A percentile compares a stretch with the other conserved stretches of the same genome.
Evolutionary conservation across 1,140 invertebrate genomes (phyloP).

Genomic region (Stegodyphus dumicola): DNA sequence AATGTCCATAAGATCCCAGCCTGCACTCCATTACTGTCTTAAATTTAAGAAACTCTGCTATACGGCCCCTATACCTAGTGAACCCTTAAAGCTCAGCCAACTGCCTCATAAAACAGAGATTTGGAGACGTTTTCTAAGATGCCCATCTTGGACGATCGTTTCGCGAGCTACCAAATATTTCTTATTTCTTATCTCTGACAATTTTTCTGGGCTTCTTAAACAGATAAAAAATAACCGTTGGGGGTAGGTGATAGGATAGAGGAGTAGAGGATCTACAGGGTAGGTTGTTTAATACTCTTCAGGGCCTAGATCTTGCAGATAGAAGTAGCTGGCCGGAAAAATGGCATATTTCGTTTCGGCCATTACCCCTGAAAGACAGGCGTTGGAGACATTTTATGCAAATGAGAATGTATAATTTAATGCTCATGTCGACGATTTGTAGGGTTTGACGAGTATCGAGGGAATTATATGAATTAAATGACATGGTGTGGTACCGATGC

Average conservation of each 20-base stretch:
- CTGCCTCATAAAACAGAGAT: slow-evolving; percentile 55
- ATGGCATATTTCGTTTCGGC: slow-evolving; percentile 26
- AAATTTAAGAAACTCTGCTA: slow-evolving; percentile 32
- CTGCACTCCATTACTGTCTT: too few species aligned
- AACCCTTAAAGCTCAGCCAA: slow-evolving; percentile 50
- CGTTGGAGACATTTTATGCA: slow-evolving; percentile 26
- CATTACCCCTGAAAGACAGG: slow-evolving; percentile 30
- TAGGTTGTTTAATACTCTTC: slow-evolving; percentile 39
- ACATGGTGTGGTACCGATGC: too few species aligned
- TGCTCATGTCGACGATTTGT: slow-evolving; percentile 37
- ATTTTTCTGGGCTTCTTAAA: slow-evolving; percentile 36
- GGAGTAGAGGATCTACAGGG: neutral
- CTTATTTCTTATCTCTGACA: slow-evolving; percentile 56
- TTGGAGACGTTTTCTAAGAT: slow-evolving; percentile 54
- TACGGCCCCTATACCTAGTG: slow-evolving; percentile 29
- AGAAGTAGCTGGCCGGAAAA: slow-evolving; percentile 14
- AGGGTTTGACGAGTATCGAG: slow-evolving; percentile 21
- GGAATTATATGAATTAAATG: neutral
- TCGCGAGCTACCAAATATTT: slow-evolving; percentile 50
- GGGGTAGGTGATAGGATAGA: neutral
- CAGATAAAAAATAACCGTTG: slow-evolving; percentile 49
- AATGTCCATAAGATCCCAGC: too few species aligned
- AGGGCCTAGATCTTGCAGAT: neutral
- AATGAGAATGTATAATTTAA: slow-evolving; percentile 45
- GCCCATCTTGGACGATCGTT: slow-evolving; percentile 52